A percentile compares a stretch with the other conserved stretches of the same genome.
Evolutionary conservation across 2,888 invertebrate species (phyloP).

Genomic region (Drosophila quinaria): DNA sequence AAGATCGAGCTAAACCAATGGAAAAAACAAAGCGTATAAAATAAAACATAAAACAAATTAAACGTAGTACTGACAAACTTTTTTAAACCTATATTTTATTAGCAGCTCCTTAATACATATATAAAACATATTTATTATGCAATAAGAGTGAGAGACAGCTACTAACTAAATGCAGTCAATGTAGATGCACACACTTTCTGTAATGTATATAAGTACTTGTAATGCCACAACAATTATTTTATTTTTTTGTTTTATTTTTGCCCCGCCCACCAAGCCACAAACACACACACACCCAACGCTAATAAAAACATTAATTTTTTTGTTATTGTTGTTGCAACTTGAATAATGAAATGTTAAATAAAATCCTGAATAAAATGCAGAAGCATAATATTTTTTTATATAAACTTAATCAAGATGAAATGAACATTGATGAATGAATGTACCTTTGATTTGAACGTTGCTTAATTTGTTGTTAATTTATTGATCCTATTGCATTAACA

Average conservation of each 20-base stretch:
- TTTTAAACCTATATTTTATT: slow-evolving; percentile 52
- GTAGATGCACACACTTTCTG: slow-evolving; percentile 11
- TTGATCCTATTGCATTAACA: slow-evolving; percentile 28
- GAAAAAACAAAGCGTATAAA: slow-evolving; percentile 12
- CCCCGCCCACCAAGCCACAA: slow-evolving; percentile 44
- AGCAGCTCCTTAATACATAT: slow-evolving; percentile 49
- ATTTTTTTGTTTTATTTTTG: slow-evolving; percentile 9
- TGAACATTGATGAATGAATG: slow-evolving; percentile 27
- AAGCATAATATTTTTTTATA: slow-evolving; percentile 57
- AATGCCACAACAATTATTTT: slow-evolving; percentile 9
- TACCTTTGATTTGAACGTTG: slow-evolving; percentile 62
- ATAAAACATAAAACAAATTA: slow-evolving; percentile 27
- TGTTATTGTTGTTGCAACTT: slow-evolving; percentile 72
- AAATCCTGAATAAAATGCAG: slow-evolving; percentile 42
- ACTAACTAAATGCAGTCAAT: slow-evolving; percentile 21
- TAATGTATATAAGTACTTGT: slow-evolving; percentile 16
- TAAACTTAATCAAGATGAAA: slow-evolving; percentile 9
- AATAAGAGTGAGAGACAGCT: slow-evolving; percentile 57
- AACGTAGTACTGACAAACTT: slow-evolving; percentile 50
- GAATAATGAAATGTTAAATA: slow-evolving; percentile 39
- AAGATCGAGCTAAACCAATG: slow-evolving; percentile 59
- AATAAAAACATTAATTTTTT: slow-evolving; percentile 60
- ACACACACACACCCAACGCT: slow-evolving; percentile 32
- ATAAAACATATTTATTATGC: slow-evolving; percentile 28
- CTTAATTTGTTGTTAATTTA: slow-evolving; percentile 56